phyloP scores from a whole-genome alignment of 2,888 invertebrate species.

The Piscicola geometra region DNA sequence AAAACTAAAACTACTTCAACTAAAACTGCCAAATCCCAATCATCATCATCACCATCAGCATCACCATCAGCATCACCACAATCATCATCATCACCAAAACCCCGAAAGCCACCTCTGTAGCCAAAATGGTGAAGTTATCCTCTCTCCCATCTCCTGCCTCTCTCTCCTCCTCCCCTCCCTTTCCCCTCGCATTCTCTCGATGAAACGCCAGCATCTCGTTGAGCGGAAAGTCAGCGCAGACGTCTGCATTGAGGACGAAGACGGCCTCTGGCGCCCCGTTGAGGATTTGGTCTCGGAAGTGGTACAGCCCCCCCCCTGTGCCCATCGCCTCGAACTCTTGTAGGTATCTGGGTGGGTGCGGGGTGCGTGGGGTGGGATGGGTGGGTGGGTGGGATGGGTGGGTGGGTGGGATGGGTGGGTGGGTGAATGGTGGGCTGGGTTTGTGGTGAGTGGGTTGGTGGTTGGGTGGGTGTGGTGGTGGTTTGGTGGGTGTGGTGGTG shows the following conservation, averaged over 20 bases:
- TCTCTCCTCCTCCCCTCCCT: not conserved
- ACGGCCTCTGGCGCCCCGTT: conserved; percentile 79
- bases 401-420: too few relatives aligned
- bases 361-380: not conserved
- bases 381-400: too few relatives aligned
- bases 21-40: too few relatives aligned
- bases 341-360: conserved; percentile 69
- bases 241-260: conserved; percentile 93
- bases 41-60: conserved; percentile 5
- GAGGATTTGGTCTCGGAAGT: conserved; percentile 90
- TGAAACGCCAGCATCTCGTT: conserved; percentile 66
- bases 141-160: too few relatives aligned
- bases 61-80: too few relatives aligned
- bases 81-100: too few relatives aligned
- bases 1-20: too few relatives aligned
- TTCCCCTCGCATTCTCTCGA: conserved; percentile 40
- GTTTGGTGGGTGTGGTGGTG: too few relatives aligned
- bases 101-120: conserved; percentile 59
- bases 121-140: conserved; percentile 72
- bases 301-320: conserved; percentile 92
- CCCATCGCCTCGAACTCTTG: conserved; percentile 87
- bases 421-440: too few relatives aligned
- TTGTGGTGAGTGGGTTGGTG: too few relatives aligned
- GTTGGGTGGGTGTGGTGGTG: too few relatives aligned
- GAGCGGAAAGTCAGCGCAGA: conserved; percentile 91